These are phyloP conservation scores for Caenorhabditis remanei DNA, from an alignment of 1,140 invertebrate species.

Conservation along the genomic window DNA sequence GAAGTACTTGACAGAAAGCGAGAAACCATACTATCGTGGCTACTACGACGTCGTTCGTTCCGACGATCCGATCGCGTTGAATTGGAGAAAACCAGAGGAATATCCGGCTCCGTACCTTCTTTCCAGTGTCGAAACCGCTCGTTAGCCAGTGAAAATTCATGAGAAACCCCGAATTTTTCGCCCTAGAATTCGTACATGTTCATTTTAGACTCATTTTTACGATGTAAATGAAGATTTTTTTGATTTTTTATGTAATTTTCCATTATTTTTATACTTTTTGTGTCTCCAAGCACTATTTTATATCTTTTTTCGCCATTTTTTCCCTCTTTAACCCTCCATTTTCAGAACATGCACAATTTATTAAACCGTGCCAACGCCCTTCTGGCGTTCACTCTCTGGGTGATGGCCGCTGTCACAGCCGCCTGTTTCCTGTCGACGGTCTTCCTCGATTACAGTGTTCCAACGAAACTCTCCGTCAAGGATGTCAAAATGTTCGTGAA, in stretches of 20 bases:
- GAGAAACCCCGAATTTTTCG: background rate
- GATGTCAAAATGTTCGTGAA: conserved; percentile 96
- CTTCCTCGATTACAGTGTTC: conserved; percentile 88
- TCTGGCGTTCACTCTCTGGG: conserved; percentile 93
- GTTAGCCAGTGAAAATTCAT: background rate
- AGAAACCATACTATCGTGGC: conserved; percentile 67
- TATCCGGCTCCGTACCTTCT: conserved; percentile 69
- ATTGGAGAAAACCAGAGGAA: conserved; percentile 68
- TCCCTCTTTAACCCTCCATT: no score
- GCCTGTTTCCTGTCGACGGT: conserved; percentile 95
- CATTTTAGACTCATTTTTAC: conserved; percentile 41
- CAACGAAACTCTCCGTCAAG: conserved; percentile 87
- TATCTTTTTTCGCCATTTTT: no score
- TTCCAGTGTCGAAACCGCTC: conserved; percentile 50
- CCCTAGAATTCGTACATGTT: background rate
- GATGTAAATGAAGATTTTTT: conserved; percentile 58
- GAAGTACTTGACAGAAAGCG: conserved; percentile 60
- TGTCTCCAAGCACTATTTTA: no score
- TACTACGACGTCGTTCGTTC: conserved; percentile 67
- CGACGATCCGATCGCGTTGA: conserved; percentile 64
- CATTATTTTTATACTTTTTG: background rate
- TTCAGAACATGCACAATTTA: conserved; percentile 71
- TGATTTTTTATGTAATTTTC: background rate
- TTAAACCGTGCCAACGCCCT: conserved; percentile 87
- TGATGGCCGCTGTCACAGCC: conserved; percentile 93